Evolutionary conservation across 2,113 vertebrate species (phyloP), one percentile per base, ranked within the genome.

Genomic region (Glaucomys volans): DNA sequence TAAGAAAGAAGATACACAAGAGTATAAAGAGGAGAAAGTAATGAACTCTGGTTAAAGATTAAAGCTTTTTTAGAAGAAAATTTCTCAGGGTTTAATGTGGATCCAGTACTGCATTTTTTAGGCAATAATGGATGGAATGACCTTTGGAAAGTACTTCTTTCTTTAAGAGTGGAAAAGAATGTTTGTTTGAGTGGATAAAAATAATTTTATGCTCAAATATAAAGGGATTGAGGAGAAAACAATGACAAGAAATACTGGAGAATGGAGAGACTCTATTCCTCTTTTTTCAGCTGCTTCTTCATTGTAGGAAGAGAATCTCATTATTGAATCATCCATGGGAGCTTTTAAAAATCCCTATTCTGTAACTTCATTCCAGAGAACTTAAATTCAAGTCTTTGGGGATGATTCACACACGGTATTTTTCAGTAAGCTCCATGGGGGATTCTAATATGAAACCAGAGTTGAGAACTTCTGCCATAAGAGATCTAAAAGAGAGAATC

Each of bases 271-370:
- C 8, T 84, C 30, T 30, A 12, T 79, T 90, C 7, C 18, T 28
- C 59, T 94, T 91, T 54, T 76, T 4, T 59, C 47, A 44, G 28
- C 69, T 74, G 44, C 54, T 81, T 77, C 17, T 84, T 87, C 24
- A 42, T 94, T 89, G 82, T 82, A 95, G 20, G 13, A 92, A 92
- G 22, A 91, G 7, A 30, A 82, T 95, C 26, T 95, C 47, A 71
- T 28, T 67, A 57, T 95, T 26, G 35, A 87, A 79, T 77, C 67
- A 95, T 62, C 54, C 9, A 1, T 57, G 20, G n/a, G 67, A 75
- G 26, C n/a, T 89, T 93, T 62, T 37, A 54, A 77, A 89, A 79
- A 89, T 80, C 17, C 10, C 22, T 44, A 35, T 90, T 92, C 79
- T 72, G 89, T 81, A 88, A 35, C 5, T 91, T 54, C 24, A 42